A percentile compares a stretch with the other conserved stretches of the same genome.
Conservation (phyloP, 2,797 vertebrate species). For the Diglossa cyanea region DNA sequence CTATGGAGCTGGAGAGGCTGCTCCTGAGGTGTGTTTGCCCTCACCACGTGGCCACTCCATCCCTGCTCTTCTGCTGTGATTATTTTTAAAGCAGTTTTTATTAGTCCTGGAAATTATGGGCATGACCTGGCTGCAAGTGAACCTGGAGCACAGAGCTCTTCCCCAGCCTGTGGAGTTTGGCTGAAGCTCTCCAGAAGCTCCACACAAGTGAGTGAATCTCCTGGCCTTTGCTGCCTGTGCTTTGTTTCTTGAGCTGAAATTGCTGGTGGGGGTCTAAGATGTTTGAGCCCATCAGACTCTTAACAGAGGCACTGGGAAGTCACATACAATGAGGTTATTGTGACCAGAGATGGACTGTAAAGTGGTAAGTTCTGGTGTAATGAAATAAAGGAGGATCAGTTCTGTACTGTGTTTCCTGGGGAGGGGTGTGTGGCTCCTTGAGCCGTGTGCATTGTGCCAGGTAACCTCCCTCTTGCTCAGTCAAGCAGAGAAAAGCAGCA, state of each 20-base stretch:
- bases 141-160: not conserved
- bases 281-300: not conserved
- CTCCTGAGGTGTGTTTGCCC: not conserved
- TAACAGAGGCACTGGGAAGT: not conserved
- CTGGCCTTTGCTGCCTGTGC: not conserved
- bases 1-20: not conserved
- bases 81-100: not conserved
- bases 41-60: fast-evolving
- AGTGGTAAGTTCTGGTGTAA: constrained; percentile 44
- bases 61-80: not conserved
- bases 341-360: constrained; percentile 5
- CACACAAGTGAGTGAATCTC: not conserved
- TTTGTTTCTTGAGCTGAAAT: not conserved
- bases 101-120: not conserved
- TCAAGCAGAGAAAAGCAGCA: constrained; percentile 49
- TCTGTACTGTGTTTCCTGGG: constrained; percentile 27
- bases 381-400: constrained; percentile 42
- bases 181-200: not conserved
- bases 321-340: not conserved
- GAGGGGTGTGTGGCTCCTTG: constrained; percentile 18
- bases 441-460: not conserved
- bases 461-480: constrained; percentile 39
- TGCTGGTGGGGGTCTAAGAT: not conserved
- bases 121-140: not conserved
- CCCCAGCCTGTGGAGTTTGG: not conserved